Evolutionary conservation across 2,888 invertebrate species (phyloP), one percentile per base, ranked within the genome.

Genomic region (Uloborus plumipes): DNA sequence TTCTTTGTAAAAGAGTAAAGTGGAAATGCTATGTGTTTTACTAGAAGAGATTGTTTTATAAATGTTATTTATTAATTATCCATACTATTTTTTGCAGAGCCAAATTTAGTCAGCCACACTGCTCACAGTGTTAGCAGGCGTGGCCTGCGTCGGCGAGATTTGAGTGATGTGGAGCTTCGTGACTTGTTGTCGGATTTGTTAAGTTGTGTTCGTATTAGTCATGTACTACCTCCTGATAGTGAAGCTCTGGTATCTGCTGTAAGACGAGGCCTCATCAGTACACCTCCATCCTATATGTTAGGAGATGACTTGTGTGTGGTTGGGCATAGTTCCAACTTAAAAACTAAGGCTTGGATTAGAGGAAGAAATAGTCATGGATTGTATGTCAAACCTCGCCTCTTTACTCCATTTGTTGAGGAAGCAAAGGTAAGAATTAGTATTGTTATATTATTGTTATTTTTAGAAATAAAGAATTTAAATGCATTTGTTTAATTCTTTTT

Each of bases 381-480:
- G 18, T 86, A 85, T 72, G 66, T 85, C 1, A 74, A 96, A 86
- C 96, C 98, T 70, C 91, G 98, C 62, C 92, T 97, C 85, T 98
- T 97, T 90, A 94, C 95, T 92, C 97, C 98, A 55, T 97, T 97
- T 89, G 95, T 95, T 87, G 97, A 98, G 89, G 98, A 97, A 91
- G 93, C 96, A 15, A 97, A 97, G 92, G 94, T 94, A 87, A 77
- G 84, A 20, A 11, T 16, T 39, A 39, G 2, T 61, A 4, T 22
- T 50, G 67, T 39, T 6, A n/a, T n/a, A n/a, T n/a, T 66, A 18
- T 26, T 26, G 2, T 26, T 26, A 39, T 1, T 18, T 50, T 22
- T 58, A 6, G 47, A 72, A 49, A 15, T 31, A 49, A 31, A 14
- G 16, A 11, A 39, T 39, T 39, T 39, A 11, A 11, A 39, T 39